Base-by-base conservation (phyloP, 2,888 invertebrate genomes). In the Lycia hirtaria region DNA sequence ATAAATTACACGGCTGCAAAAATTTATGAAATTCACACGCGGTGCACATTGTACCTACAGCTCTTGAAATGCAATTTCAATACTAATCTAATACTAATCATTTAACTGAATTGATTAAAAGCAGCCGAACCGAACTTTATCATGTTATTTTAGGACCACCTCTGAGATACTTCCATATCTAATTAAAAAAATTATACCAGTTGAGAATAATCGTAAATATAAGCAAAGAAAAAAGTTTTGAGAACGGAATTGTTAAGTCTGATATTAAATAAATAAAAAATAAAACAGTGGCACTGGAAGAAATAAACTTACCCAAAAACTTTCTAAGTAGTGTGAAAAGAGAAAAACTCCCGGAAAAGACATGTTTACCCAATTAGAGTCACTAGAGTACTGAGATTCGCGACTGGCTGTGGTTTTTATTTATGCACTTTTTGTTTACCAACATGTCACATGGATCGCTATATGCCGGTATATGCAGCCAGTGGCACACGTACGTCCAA, bases 351-450 rank as follows among this genome's bases (percentile, higher is more conserved):
- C 91, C 79, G 89, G 87, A 81, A 90, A 80, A 76, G 84, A 83
- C 91, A 92, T 92, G 70, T 69, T 86, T 69, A 62, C 76, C 74
- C 71, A 80, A 70, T 77, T 73, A 75, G 73, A 72, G 78, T 82
- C 85, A 87, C 84, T 70, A 73, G 67, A 66, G 76, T 79, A 87
- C 84, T 88, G 85, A 78, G 76, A 75, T 75, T 65, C 73, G 69
- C 74, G 71, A 68, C 78, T 80, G 83, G 73, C 69, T 65, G 76
- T 74, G 70, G 56, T 85, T 87, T 86, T 85, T 88, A 87, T 88
- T 80, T 85, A 83, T 80, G 80, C 87, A 87, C 83, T 87, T 85
- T 84, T 85, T 90, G 85, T 90, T 89, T 89, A 87, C 85, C 85
- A 91, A 88, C 90, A 89, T 87, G 80, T 87, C 88, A 87, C 78